phyloP scores from a whole-genome alignment of 2,113 vertebrate genomes.

The Polypterus senegalus region DNA sequence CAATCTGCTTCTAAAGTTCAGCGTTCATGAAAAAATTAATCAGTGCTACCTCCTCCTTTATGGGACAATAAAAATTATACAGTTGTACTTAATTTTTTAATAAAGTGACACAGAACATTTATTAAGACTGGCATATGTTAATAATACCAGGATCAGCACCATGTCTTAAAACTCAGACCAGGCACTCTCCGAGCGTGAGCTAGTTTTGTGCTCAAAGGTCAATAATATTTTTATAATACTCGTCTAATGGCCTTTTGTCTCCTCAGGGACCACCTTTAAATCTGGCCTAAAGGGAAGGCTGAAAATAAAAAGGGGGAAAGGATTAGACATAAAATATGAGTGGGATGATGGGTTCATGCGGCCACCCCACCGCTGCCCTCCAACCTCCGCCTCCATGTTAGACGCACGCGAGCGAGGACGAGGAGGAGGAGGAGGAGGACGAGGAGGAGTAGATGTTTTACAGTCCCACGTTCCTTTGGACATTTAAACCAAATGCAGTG shows the following conservation, averaged over 20 bases:
- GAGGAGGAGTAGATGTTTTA: too few species aligned
- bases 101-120: constrained; percentile 80
- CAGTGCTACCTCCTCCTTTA: constrained; percentile 79
- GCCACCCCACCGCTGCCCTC: too few species aligned
- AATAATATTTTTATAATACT: constrained; percentile 50
- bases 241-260: constrained; percentile 34
- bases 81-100: constrained; percentile 87
- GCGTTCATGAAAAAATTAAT: constrained; percentile 80
- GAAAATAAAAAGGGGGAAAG: constrained; percentile 5
- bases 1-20: constrained; percentile 76
- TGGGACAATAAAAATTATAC: constrained; percentile 78
- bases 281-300: constrained; percentile 25
- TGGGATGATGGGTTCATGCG: too few species aligned
- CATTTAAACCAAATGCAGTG: too few species aligned
- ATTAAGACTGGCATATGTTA: constrained; percentile 84
- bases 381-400: too few species aligned
- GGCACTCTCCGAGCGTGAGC: constrained; percentile 25
- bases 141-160: constrained; percentile 34
- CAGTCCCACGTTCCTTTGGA: too few species aligned
- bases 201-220: constrained; percentile 41
- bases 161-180: constrained; percentile 34
- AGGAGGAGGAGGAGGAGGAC: too few species aligned
- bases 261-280: constrained; percentile 27
- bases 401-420: too few species aligned
- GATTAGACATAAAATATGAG: background rate